phyloP scores from a whole-genome alignment of 2,113 vertebrate species.

The Corapipo altera region DNA sequence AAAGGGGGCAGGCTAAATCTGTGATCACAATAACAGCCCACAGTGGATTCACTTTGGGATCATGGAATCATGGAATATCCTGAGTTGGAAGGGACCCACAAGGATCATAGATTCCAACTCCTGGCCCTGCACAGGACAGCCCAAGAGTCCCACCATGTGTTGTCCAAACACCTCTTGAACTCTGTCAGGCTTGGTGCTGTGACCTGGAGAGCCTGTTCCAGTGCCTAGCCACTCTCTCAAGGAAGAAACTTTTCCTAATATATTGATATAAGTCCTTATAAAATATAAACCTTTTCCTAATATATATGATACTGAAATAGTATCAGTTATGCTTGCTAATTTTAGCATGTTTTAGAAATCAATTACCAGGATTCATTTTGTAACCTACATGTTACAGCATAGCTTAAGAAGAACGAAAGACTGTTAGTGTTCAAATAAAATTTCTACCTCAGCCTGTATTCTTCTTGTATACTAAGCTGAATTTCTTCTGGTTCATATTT shows the following conservation, averaged over 20 bases:
- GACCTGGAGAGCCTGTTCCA: background rate
- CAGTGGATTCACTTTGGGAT: background rate
- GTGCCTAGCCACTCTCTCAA: background rate
- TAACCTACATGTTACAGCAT: background rate
- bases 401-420: background rate
- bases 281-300: background rate
- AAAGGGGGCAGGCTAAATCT: background rate
- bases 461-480: background rate
- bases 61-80: background rate
- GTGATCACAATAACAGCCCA: background rate
- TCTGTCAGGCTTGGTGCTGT: background rate
- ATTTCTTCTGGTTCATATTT: background rate
- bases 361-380: background rate
- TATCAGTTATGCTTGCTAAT: background rate
- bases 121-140: background rate
- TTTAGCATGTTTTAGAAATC: background rate
- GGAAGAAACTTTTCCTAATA: background rate
- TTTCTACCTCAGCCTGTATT: background rate
- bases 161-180: background rate
- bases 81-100: background rate
- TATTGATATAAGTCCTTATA: background rate
- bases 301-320: background rate
- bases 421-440: background rate
- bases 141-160: background rate
- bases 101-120: background rate